phyloP scores from a whole-genome alignment of 1,140 invertebrate species.

The Drosophila simulans region DNA sequence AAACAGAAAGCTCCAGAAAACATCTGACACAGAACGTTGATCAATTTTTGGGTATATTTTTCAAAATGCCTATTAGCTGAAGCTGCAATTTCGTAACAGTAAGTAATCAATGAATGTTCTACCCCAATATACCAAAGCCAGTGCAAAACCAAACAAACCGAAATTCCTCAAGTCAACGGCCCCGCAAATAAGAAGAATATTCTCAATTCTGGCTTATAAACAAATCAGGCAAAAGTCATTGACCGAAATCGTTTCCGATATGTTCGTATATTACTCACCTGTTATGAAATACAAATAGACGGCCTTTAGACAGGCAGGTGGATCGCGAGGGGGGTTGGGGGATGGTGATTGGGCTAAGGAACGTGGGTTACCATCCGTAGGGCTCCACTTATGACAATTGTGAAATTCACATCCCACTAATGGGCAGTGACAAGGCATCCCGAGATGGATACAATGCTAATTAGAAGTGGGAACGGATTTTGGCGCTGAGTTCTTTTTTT shows the following conservation, averaged over 20 bases:
- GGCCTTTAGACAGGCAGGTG: slow-evolving; percentile 43
- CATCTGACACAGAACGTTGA: slow-evolving; percentile 14
- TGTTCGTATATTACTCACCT: slow-evolving; percentile 71
- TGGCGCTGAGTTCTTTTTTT: slow-evolving; percentile 1
- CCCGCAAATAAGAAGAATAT: slow-evolving; percentile 66
- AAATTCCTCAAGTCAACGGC: slow-evolving; percentile 70
- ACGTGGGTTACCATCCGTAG: background rate
- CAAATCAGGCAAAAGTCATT: slow-evolving; percentile 79
- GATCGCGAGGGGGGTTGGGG: background rate
- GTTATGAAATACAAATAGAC: slow-evolving; percentile 76
- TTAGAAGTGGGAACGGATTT: slow-evolving; percentile 35
- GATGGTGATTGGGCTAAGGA: background rate
- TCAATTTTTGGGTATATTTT: slow-evolving; percentile 16
- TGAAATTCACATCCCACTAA: slow-evolving; percentile 61
- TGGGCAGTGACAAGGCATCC: slow-evolving; percentile 38
- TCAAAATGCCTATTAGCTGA: slow-evolving; percentile 59
- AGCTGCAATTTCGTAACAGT: slow-evolving; percentile 67
- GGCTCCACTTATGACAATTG: slow-evolving; percentile 50
- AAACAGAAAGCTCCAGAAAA: background rate
- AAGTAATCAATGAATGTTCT: slow-evolving; percentile 66
- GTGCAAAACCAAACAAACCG: slow-evolving; percentile 34
- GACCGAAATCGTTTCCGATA: slow-evolving; percentile 80
- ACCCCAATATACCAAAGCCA: slow-evolving; percentile 25
- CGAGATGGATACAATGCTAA: slow-evolving; percentile 46
- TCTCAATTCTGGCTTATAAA: slow-evolving; percentile 75